These are phyloP conservation scores for Prunella himalayana DNA, from an alignment of 2,113 vertebrate genomes.

Conservation along the genomic window DNA sequence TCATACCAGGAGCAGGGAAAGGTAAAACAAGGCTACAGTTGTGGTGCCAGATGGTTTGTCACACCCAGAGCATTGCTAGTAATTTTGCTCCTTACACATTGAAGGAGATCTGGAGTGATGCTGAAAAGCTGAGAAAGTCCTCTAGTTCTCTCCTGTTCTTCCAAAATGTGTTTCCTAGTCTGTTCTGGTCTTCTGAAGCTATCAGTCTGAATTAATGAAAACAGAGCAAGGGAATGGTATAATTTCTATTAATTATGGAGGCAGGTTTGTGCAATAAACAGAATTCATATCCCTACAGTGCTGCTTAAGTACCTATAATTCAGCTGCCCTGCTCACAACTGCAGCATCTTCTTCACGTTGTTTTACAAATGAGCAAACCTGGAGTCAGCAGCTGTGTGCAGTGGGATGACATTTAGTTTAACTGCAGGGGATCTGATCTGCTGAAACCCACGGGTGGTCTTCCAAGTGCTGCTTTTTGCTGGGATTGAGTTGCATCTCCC, in stretches of 20 bases:
- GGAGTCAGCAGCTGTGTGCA: background rate
- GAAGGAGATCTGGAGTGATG: background rate
- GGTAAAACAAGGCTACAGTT: background rate
- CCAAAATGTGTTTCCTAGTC: background rate
- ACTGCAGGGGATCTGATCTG: background rate
- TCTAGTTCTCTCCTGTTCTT: background rate
- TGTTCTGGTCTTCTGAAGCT: background rate
- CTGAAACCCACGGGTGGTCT: background rate
- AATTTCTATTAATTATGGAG: conserved; percentile 49
- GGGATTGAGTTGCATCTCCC: background rate
- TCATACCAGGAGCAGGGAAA: background rate
- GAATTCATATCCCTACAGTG: conserved; percentile 37
- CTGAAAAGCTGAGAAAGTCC: background rate
- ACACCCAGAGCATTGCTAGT: background rate
- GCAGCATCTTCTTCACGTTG: background rate
- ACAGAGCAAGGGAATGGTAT: background rate
- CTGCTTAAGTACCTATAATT: conserved; percentile 47
- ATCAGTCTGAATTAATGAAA: conserved; percentile 42
- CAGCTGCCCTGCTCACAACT: background rate
- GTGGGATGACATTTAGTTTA: conserved; percentile 8
- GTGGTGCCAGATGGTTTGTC: background rate
- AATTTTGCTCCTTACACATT: background rate
- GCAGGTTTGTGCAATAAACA: conserved; percentile 14
- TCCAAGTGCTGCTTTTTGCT: background rate
- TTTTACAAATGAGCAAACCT: conserved; percentile 43